Conservation (phyloP, 2,113 vertebrate genomes). For the Megaptera novaeangliae region DNA sequence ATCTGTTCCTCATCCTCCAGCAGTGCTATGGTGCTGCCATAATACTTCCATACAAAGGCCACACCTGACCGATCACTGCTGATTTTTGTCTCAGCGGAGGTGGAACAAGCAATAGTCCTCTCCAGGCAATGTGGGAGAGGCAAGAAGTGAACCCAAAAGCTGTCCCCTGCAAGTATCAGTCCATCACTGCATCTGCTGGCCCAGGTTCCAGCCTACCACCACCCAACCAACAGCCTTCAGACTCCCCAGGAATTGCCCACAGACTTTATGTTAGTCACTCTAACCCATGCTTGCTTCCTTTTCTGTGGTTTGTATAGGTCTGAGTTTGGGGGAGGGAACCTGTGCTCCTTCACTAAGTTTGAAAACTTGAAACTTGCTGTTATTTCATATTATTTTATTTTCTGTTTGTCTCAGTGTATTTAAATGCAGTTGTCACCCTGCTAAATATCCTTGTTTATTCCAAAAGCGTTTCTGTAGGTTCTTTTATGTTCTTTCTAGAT, state of each 20-base stretch:
- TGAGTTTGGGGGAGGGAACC: background rate
- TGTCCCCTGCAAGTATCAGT: background rate
- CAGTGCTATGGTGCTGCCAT: background rate
- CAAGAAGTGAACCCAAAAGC: background rate
- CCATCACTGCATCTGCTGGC: background rate
- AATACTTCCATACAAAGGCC: background rate
- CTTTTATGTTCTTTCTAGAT: background rate
- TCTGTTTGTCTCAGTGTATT: background rate
- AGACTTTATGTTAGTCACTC: background rate
- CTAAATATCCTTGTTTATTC: background rate
- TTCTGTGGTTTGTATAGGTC: background rate
- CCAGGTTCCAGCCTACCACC: background rate
- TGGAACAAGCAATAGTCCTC: background rate
- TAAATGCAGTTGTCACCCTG: background rate
- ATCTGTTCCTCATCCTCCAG: background rate
- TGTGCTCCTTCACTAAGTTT: background rate
- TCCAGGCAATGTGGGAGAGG: background rate
- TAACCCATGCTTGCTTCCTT: background rate
- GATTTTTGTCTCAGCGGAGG: background rate
- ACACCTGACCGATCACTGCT: background rate
- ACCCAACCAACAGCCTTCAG: background rate
- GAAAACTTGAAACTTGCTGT: background rate
- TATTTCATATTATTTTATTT: background rate
- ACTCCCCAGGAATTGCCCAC: background rate
- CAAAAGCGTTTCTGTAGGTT: background rate